Evolutionary conservation across 2,888 invertebrate genomes (phyloP), one percentile per base, ranked within the genome.

Genomic region (Uloborus plumipes): DNA sequence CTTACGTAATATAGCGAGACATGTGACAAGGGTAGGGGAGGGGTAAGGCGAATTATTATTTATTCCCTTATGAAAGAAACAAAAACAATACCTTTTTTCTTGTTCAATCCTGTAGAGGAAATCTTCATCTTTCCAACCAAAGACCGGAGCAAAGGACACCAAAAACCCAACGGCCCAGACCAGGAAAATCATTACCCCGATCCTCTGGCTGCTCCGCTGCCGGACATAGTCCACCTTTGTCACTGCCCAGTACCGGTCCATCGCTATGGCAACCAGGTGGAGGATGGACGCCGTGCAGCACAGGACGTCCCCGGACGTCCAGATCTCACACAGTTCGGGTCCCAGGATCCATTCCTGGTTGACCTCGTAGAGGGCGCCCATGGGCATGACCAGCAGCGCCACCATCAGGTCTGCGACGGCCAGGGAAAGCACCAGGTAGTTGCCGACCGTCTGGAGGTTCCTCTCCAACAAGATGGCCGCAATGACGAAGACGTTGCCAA

Each of bases 201-300:
- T 95, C 86, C 95, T 92, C 87, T 91, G 92, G 87, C 95, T 94
- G 88, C 95, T 97, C 86, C 98, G 92, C 84, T 94, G 93, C 13
- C 65, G 73, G 88, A 97, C 96, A 91, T 98, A 98, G 91, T 97
- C 96, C 85, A 98, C 94, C 89, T 96, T 93, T 84, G 99, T 99
- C 87, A 99, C 97, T 79, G 98, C 98, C 98, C 98, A 98, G 91
- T 96, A 99, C 90, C 97, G 93, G 91, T 99, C 97, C 86, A 97
- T 93, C 84, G 98, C 97, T 87, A 99, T 98, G 87, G 97, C 96
- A 86, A 99, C 97, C 85, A 98, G 92, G 90, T 99, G 98, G 87
- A 99, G 92, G 89, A 99, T 98, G 87, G 97, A 96, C 69, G 98
- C 89, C 1, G 98, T 97, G 90, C 98, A 98, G 91, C 97, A 96